phyloP scores from a whole-genome alignment of 92 coral and sea anemone species.

The Porites divaricata region DNA sequence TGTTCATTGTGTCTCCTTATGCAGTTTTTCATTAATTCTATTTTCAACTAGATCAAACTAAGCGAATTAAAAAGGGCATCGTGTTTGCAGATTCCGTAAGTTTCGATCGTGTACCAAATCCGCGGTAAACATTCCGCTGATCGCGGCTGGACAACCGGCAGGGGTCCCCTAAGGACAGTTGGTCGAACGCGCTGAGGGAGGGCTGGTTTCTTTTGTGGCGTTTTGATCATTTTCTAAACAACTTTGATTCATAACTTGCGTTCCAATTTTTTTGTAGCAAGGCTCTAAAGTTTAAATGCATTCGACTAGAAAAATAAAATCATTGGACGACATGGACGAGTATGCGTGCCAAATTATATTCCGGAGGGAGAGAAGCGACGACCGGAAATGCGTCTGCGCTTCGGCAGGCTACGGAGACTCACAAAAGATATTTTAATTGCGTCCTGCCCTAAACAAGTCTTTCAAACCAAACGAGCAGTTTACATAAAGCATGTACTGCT shows the following conservation, averaged over 20 bases:
- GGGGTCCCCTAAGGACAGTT: conserved; percentile 26
- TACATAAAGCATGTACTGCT: background rate
- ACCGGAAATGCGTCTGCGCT: too few relatives aligned
- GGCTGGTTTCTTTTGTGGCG: background rate
- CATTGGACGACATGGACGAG: too few relatives aligned
- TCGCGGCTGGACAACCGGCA: conserved; percentile 20
- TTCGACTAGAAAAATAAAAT: too few relatives aligned
- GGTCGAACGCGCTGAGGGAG: background rate
- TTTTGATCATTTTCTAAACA: background rate
- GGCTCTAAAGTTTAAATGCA: background rate
- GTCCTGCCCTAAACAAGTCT: background rate
- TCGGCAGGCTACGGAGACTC: background rate
- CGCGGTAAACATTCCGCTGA: conserved; percentile 48
- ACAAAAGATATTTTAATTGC: background rate
- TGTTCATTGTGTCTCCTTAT: background rate
- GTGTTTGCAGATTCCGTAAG: conserved; percentile 11
- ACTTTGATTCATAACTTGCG: background rate
- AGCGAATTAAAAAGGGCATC: background rate
- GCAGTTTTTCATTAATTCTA: conserved; percentile 9
- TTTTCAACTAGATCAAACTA: conserved; percentile 7
- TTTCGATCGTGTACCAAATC: background rate
- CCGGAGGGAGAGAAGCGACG: too few relatives aligned
- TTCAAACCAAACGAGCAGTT: background rate
- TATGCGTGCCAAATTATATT: background rate
- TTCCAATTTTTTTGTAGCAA: too few relatives aligned